Percentiles rank a stretch among this genome's conserved stretches.
Evolutionary conservation across 1,140 invertebrate species (phyloP).

Genomic region (Tachypleus tridentatus): DNA sequence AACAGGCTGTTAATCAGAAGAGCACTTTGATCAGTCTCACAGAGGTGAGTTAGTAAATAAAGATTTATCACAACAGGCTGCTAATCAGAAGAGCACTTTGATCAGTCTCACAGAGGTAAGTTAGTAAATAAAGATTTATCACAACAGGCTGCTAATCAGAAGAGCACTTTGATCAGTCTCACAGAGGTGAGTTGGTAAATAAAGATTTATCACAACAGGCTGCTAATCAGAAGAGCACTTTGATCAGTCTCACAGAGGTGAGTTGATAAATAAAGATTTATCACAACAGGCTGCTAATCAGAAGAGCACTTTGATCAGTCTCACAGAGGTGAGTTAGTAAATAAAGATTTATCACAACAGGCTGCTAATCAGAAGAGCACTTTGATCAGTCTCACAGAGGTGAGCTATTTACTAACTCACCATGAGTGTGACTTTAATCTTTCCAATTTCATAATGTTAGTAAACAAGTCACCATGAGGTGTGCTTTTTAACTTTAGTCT

Average conservation of each 20-base stretch:
- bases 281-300: background rate
- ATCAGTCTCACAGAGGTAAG: too few species aligned
- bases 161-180: background rate
- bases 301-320: background rate
- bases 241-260: too few species aligned
- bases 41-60: background rate
- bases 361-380: background rate
- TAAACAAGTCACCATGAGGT: too few species aligned
- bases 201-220: background rate
- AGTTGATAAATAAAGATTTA: background rate
- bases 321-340: background rate
- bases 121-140: background rate
- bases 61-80: background rate
- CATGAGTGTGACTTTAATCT: too few species aligned
- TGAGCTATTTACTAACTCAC: too few species aligned
- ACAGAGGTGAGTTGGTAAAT: background rate
- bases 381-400: too few species aligned
- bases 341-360: background rate
- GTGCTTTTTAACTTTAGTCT: too few species aligned
- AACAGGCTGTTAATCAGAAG: background rate
- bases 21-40: background rate
- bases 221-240: background rate
- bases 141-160: background rate
- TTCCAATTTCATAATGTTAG: too few species aligned
- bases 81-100: background rate